phyloP scores from a whole-genome alignment of 2,888 invertebrate genomes.

The Melipona bicolor region DNA sequence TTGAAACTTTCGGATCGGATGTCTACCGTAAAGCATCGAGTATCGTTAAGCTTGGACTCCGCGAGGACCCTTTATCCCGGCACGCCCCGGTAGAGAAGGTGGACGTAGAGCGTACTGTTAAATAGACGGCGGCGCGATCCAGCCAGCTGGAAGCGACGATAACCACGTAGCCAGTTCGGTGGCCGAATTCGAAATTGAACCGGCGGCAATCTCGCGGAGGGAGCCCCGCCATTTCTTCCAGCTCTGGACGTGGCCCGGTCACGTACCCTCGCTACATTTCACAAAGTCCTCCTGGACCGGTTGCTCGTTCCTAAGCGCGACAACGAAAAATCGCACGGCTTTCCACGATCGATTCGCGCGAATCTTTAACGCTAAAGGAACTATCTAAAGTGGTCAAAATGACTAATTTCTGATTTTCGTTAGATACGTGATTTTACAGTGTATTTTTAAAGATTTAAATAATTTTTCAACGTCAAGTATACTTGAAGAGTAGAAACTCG shows the following conservation, averaged over 20 bases:
- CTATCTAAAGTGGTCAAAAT: too few relatives aligned
- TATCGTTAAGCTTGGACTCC: conserved; percentile 1
- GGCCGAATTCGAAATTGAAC: conserved; percentile 68
- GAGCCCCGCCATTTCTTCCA: conserved; percentile 32
- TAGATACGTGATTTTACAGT: too few relatives aligned
- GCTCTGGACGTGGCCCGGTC: conserved; percentile 41
- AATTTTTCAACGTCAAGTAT: too few relatives aligned
- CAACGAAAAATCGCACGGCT: conserved; percentile 46
- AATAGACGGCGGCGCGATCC: conserved; percentile 42
- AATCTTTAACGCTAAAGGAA: neutral
- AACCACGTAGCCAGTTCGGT: conserved; percentile 74
- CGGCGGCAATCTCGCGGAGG: conserved; percentile 46
- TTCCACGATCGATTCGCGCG: conserved; percentile 14
- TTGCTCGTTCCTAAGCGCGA: conserved; percentile 25
- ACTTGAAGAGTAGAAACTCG: too few relatives aligned
- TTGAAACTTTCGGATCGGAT: conserved; percentile 14
- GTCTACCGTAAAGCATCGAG: conserved; percentile 1
- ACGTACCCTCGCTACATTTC: conserved; percentile 57
- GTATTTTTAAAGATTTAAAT: too few relatives aligned
- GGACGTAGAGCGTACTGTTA: conserved; percentile 48
- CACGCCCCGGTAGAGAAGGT: neutral
- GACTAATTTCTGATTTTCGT: too few relatives aligned
- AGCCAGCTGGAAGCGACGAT: conserved; percentile 74
- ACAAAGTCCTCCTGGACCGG: conserved; percentile 12
- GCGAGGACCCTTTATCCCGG: conserved; percentile 25